Percentiles rank a stretch among this genome's conserved stretches.
Conservation (phyloP, 2,113 vertebrate genomes). For the Brienomyrus longianalis region DNA sequence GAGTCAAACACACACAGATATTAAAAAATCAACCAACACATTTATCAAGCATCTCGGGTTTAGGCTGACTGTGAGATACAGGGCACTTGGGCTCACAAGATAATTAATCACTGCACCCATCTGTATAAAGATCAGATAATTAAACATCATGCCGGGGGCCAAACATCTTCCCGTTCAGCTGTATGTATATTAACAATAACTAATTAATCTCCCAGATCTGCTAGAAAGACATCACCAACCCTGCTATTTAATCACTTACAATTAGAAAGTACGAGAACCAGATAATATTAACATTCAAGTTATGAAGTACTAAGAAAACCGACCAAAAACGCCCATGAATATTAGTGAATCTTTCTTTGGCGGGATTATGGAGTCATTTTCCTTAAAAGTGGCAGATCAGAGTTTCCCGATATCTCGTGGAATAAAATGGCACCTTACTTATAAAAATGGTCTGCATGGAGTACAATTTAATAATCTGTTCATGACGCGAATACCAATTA, state of each 20-base stretch:
- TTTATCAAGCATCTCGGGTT: neutral
- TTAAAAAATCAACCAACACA: neutral
- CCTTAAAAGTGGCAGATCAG: neutral
- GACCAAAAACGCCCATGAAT: neutral
- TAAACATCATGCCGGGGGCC: neutral
- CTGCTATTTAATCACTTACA: neutral
- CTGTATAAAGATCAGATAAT: neutral
- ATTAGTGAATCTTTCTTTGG: neutral
- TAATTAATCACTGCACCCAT: neutral
- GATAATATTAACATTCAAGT: neutral
- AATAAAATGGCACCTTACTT: neutral
- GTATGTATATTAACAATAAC: neutral
- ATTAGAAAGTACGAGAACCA: neutral
- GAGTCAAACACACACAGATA: neutral
- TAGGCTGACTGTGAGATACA: neutral
- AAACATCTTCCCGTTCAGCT: neutral
- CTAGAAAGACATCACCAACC: neutral
- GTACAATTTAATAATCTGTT: neutral
- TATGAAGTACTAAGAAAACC: neutral
- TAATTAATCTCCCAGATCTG: slow-evolving; percentile 7
- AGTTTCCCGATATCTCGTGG: neutral
- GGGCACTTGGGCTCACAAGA: neutral
- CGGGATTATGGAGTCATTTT: neutral
- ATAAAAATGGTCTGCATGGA: neutral
- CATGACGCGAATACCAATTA: neutral